phyloP scores from a whole-genome alignment of 2,797 vertebrate genomes.

The Eutrigla gurnardus region DNA sequence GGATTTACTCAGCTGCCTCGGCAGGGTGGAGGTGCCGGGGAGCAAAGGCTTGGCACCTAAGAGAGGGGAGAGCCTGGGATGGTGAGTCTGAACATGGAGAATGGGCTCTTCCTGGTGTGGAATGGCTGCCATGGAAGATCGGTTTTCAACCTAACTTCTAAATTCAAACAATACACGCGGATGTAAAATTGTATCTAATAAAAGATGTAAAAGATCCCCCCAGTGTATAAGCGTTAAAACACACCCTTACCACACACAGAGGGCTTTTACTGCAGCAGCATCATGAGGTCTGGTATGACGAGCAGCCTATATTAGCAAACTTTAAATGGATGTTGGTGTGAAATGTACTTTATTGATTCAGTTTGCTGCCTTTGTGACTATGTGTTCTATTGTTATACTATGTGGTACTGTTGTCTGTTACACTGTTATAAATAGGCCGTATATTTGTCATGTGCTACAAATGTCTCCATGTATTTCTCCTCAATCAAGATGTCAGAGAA shows the following conservation, averaged over 20 bases:
- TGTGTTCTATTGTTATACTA: neutral
- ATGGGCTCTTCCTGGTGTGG: slow-evolving; percentile 8
- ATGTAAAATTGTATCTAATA: neutral
- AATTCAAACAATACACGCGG: neutral
- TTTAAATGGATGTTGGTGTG: neutral
- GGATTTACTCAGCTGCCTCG: slow-evolving; percentile 69
- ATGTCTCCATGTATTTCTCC: neutral
- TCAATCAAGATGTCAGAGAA: neutral
- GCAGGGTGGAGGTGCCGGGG: slow-evolving; percentile 30
- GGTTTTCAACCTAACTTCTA: neutral
- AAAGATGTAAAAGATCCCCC: neutral
- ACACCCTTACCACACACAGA: neutral
- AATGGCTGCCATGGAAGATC: neutral
- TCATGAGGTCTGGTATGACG: neutral
- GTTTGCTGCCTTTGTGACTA: neutral
- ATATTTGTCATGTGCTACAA: slow-evolving; percentile 10
- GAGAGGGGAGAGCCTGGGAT: neutral
- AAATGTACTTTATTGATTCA: neutral
- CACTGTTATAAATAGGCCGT: neutral
- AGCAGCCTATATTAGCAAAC: neutral
- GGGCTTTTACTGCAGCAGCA: neutral
- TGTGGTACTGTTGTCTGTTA: neutral
- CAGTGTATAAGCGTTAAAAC: neutral
- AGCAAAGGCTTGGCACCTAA: slow-evolving; percentile 29
- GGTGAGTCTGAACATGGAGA: slow-evolving; percentile 14